Base-by-base conservation (phyloP, 2,888 invertebrate genomes). In the Spicauda simplicius region DNA sequence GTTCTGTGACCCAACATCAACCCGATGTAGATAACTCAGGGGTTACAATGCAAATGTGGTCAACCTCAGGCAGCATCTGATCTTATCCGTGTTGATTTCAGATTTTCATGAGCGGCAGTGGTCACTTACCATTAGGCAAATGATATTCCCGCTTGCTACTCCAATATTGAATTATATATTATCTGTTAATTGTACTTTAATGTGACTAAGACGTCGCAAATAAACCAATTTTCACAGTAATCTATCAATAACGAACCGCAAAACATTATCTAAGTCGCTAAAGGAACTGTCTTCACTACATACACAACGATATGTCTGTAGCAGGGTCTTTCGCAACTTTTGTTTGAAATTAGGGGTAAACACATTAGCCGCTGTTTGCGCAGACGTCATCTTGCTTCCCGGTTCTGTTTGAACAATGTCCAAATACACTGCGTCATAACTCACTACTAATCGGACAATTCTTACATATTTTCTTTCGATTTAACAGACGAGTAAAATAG, bases 341-440 rank as follows among this genome's bases (percentile, higher is more conserved):
- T 90, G 90, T 90, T 91, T 87, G 86, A 84, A 85, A 84, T 88
- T 85, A 84, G 80, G 84, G 82, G 89, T 87, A 91, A 91, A 91
- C 91, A 90, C 91, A 91, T 91, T 91, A 89, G 89, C 85, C 84
- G 82, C 78, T 90, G 87, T 90, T 91, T 90, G 89, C 81, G 83
- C 88, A 90, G 88, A 88, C 85, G 83, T 81, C 83, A 80, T 81
- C 80, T 84, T 85, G 55, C 56, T 82, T 84, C 82, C 80, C 79
- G 75, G 80, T n/a, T 84, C 82, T 88, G 89, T 91, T 90, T 89
- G 87, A 90, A 88, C 85, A 85, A 72, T 86, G 84, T 84, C 85
- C 84, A 73, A 75, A 77, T 76, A 77, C 74, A 75, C 74, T 50
- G 30, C 25, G 60, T 55, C 37, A 45, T 45, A 45, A 45, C n/a